Evolutionary conservation across 2,113 vertebrate species (phyloP).

Genomic region (Nibea albiflora): DNA sequence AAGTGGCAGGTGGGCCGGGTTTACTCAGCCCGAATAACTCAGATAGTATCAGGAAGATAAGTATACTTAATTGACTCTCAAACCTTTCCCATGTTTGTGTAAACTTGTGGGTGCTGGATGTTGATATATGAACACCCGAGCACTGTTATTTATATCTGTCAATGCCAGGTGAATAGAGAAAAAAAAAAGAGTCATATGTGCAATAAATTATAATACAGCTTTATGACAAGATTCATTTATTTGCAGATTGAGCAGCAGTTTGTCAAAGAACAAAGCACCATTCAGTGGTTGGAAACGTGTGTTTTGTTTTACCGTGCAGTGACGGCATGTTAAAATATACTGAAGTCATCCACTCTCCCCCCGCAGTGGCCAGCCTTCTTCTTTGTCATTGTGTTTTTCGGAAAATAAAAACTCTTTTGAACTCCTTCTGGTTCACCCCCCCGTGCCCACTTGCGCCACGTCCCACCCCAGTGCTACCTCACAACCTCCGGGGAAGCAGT

Average conservation of each 20-base stretch:
- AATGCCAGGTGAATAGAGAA: neutral
- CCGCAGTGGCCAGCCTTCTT: constrained; percentile 5
- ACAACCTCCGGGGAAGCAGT: constrained; percentile 63
- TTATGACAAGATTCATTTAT: neutral
- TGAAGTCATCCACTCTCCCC: constrained; percentile 26
- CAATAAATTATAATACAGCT: neutral
- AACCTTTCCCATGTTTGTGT: neutral
- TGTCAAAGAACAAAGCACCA: neutral
- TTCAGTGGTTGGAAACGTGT: neutral
- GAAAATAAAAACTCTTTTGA: constrained; percentile 59
- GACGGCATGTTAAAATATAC: constrained; percentile 5
- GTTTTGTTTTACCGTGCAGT: constrained; percentile 14
- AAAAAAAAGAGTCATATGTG: neutral
- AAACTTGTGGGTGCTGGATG: constrained; percentile 1
- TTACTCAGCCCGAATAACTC: constrained; percentile 9
- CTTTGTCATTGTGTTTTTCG: constrained; percentile 48
- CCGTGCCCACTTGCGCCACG: constrained; percentile 54
- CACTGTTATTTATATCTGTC: neutral
- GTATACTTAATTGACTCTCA: neutral
- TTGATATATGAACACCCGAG: neutral
- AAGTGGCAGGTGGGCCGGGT: neutral
- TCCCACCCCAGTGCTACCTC: constrained; percentile 52
- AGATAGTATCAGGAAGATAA: constrained; percentile 25
- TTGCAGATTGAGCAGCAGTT: neutral
- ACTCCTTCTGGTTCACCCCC: constrained; percentile 56